Conservation (phyloP, 2,797 vertebrate genomes). For the Danio choprae region DNA sequence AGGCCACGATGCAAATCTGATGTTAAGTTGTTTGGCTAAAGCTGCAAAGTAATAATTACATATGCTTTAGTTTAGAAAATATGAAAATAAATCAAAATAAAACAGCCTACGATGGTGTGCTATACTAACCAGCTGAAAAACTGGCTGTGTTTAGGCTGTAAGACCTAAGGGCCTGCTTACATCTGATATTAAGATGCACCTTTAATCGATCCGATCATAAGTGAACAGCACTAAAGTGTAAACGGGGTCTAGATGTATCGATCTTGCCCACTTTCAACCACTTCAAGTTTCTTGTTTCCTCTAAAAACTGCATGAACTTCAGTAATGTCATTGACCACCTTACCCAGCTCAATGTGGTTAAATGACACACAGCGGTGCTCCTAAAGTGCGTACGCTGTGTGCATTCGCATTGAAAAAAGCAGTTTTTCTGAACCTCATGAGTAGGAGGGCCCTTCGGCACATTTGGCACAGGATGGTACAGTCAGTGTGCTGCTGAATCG, state of each 20-base stretch:
- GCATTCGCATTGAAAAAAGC: not conserved
- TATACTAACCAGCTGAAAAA: not conserved
- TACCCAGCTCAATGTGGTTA: not conserved
- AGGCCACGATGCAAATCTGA: not conserved
- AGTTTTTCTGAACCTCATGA: slow-evolving; percentile 29
- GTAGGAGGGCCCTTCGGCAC: slow-evolving; percentile 44
- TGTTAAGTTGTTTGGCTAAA: slow-evolving; percentile 22
- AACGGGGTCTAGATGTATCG: too few relatives aligned
- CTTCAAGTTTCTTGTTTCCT: not conserved
- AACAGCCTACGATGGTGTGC: not conserved
- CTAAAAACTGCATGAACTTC: not conserved
- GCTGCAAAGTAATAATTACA: not conserved
- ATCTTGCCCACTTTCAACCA: too few relatives aligned
- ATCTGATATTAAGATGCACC: too few relatives aligned
- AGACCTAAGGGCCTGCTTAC: too few relatives aligned
- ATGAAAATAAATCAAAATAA: not conserved
- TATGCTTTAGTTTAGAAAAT: not conserved
- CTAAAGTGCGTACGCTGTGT: slow-evolving; percentile 4
- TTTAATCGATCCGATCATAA: too few relatives aligned
- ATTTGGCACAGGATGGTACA: slow-evolving; percentile 39
- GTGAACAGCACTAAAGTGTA: too few relatives aligned
- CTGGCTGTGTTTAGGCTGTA: not conserved
- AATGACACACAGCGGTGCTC: not conserved
- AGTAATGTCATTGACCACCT: not conserved
- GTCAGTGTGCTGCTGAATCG: slow-evolving; percentile 46